Conservation (phyloP, 2,888 invertebrate species). For the Apamea epomidion region DNA sequence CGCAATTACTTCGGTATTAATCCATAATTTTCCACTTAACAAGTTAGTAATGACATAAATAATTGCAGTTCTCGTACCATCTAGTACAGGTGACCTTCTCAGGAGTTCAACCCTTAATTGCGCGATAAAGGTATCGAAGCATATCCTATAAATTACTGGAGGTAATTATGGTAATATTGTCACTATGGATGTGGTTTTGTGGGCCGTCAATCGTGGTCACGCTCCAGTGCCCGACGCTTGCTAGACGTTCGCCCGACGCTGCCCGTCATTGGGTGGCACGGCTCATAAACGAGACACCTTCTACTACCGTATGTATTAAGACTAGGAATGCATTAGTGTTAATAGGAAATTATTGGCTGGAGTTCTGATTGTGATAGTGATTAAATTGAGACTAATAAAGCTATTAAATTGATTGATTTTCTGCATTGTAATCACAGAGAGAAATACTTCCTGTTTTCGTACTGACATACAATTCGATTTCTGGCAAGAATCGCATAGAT, state of each 20-base stretch:
- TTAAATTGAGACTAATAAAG: slow-evolving; percentile 23
- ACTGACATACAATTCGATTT: background rate
- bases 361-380: slow-evolving; percentile 25
- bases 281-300: slow-evolving; percentile 76
- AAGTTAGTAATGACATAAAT: slow-evolving; percentile 59
- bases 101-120: slow-evolving; percentile 55
- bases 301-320: slow-evolving; percentile 72
- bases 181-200: slow-evolving; percentile 60
- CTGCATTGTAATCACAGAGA: background rate
- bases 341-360: slow-evolving; percentile 49
- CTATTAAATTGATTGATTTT: slow-evolving; percentile 33
- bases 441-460: background rate
- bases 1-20: slow-evolving; percentile 44
- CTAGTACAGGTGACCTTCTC: slow-evolving; percentile 54
- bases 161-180: slow-evolving; percentile 68
- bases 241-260: slow-evolving; percentile 51
- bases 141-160: slow-evolving; percentile 60
- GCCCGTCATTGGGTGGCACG: slow-evolving; percentile 69
- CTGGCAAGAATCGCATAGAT: slow-evolving; percentile 29
- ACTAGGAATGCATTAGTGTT: slow-evolving; percentile 50
- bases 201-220: slow-evolving; percentile 69
- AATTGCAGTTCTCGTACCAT: slow-evolving; percentile 56
- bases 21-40: slow-evolving; percentile 65
- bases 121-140: slow-evolving; percentile 61
- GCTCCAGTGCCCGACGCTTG: slow-evolving; percentile 59